Evolutionary conservation across 2,888 invertebrate species (phyloP), one percentile per base, ranked within the genome.

Genomic region (Chrysotoxum bicinctum): DNA sequence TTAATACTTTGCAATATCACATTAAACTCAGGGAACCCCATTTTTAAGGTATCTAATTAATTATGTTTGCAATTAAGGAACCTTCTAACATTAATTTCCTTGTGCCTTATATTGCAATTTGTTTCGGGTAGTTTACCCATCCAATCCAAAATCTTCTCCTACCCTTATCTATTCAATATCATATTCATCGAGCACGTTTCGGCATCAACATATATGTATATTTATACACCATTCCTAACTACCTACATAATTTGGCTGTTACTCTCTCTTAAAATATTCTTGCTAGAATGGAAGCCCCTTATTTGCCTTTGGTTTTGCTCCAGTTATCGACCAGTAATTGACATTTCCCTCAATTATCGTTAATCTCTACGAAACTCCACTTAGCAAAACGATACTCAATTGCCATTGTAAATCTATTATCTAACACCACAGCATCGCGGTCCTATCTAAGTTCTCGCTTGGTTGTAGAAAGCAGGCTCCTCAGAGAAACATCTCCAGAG

Each of bases 371-470:
- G 30, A 76, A 79, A 72, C 58, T 84, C 80, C 84, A 84, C 80
- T 84, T 80, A 84, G 84, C 84, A 79, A 80, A 80, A 80, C 66
- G 84, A 80, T 80, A 84, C 70, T 80, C 84, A 84, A 84, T 84
- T 84, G 75, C 84, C 75, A 80, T 84, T 76, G 80, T 84, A 84
- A 84, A 84, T 84, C 84, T 84, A 84, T 84, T 84, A 84, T 70
- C 68, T 73, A 74, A 58, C 79, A 70, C 79, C 73, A 68, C 23
- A 50, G 32, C 35, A 45, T 16, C 54, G 23, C 48, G 40, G 50
- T 43, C 50, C 64, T n/a, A 52, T 26, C 0, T 30, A 14, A 26
- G 45, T 30, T 16, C 30, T n/a, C 16, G 3, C 9, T 1, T 40
- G 3, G 40, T 1, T 60, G n/a, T 26, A 40, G 10, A 4, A 77